Percentiles rank a stretch among this genome's conserved stretches.
Conservation (phyloP, 2,113 vertebrate genomes). For the Tragelaphus imberbis region DNA sequence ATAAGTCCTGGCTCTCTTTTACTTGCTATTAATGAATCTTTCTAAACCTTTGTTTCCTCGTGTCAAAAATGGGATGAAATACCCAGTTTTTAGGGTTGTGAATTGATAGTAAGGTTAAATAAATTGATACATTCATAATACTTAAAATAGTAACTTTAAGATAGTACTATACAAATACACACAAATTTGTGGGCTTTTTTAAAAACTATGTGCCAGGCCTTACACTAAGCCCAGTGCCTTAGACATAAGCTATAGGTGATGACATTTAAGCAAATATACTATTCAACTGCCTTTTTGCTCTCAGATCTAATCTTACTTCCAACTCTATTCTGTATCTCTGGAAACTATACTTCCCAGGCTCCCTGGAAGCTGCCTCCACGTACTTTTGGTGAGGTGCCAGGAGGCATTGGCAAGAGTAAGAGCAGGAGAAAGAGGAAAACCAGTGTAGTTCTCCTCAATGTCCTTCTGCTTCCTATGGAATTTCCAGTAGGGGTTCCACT, state of each 20-base stretch:
- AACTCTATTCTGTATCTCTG: background rate
- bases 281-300: background rate
- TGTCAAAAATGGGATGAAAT: background rate
- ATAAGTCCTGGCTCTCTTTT: background rate
- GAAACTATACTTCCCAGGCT: background rate
- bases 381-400: background rate
- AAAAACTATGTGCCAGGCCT: background rate
- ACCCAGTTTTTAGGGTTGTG: background rate
- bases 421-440: background rate
- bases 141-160: background rate
- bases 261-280: background rate
- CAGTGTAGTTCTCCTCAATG: background rate
- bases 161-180: background rate
- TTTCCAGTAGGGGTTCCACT: background rate
- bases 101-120: background rate
- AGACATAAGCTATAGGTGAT: background rate
- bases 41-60: background rate
- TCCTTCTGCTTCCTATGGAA: background rate
- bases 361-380: background rate
- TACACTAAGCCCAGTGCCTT: background rate
- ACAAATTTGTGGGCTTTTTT: background rate
- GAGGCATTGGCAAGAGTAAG: background rate
- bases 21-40: background rate
- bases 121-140: background rate
- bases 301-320: background rate